phyloP scores from a whole-genome alignment of 1,140 invertebrate genomes.

The Lepidurus packardi region DNA sequence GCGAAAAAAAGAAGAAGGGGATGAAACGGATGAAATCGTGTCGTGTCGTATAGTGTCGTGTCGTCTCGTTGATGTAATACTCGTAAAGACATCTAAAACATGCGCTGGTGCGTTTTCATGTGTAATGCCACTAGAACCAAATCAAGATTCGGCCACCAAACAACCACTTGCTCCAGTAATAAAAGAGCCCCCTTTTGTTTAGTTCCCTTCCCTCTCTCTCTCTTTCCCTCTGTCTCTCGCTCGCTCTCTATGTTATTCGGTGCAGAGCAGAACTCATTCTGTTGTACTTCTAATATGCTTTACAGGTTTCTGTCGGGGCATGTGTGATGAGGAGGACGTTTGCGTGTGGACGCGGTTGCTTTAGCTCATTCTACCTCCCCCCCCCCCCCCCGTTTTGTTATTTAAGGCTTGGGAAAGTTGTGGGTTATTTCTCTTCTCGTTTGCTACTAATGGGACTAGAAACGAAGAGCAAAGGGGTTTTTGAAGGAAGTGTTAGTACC shows the following conservation, averaged over 20 bases:
- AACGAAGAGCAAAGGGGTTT: not conserved
- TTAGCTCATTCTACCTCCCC: not conserved
- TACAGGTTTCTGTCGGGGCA: not conserved
- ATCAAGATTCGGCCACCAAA: not conserved
- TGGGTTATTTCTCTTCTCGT: conserved; percentile 21
- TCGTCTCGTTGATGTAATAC: conserved; percentile 6
- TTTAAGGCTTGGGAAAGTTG: conserved; percentile 21
- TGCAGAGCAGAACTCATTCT: not conserved
- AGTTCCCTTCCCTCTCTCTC: not conserved
- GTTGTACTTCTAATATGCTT: no score
- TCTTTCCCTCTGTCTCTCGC: not conserved
- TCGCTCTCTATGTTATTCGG: conserved; percentile 6
- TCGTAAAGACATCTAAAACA: not conserved
- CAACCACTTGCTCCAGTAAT: not conserved
- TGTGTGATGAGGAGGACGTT: not conserved
- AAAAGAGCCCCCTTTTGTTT: no score
- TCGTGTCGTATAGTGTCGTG: not conserved
- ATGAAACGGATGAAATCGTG: not conserved
- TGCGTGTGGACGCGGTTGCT: conserved; percentile 16
- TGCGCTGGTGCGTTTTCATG: not conserved
- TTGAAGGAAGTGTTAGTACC: not conserved
- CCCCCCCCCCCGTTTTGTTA: not conserved
- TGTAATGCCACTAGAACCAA: not conserved
- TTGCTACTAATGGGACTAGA: not conserved
- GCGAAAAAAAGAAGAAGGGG: not conserved